Evolutionary conservation across 2,797 vertebrate genomes (phyloP), one percentile per base, ranked within the genome.

Genomic region (Balearica regulorum): DNA sequence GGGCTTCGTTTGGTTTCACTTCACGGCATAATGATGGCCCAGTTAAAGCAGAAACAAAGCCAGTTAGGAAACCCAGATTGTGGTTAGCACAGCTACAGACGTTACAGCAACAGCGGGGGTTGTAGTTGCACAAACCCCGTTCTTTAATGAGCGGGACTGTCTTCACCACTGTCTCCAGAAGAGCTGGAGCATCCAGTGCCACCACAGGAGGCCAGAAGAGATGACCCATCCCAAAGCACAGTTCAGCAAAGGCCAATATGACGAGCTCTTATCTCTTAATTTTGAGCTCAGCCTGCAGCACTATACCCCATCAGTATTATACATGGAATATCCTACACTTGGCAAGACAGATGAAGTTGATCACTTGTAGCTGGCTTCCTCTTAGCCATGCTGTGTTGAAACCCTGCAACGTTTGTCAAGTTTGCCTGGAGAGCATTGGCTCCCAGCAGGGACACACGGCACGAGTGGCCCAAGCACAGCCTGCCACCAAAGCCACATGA

Each of bases 21-120:
- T 17, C 48, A 39, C 9, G 5, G n/a, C 28, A 35, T 8, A 41
- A 41, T 4, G n/a, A 57, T 49, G 33, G 57, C 43, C 43, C 81
- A 68, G 65, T 26, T 58, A 78, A 71, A 78, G 93, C 64, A 93
- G 87, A 95, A 96, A 93, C 24, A 0, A 80, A 85, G 64, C 28
- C 76, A 49, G 1, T 49, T 29, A 71, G 79, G 87, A 94, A 96
- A 91, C 7, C 4, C 85, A 53, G 57, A 71, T 0, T 48, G 55
- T 35, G 51, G 0, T 54, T 44, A 70, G 66, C 62, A 84, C 51
- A 77, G 60, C 43, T 28, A 62, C 16, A 10, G 78, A 80, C 20
- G 2, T 55, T 79, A 54, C 62, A 76, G 71, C 41, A 72, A 14
- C 0, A 0, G 70, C 2, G 0, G 53, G 51, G 80, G 70, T 2